phyloP scores from a whole-genome alignment of 2,888 invertebrate genomes.

The Callosobruchus maculatus region DNA sequence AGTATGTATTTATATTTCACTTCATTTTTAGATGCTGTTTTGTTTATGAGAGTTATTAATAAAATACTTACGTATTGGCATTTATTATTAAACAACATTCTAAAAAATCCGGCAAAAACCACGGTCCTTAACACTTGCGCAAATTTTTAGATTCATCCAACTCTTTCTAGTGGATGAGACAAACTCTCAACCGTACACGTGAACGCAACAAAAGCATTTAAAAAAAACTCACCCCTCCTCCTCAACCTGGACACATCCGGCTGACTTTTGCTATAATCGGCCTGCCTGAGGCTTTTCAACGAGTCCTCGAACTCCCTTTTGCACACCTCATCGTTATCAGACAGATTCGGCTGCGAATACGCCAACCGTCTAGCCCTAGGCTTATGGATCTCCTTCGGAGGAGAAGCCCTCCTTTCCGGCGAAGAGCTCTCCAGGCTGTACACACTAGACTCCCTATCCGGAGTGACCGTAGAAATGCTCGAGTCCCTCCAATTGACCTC shows the following conservation, averaged over 20 bases:
- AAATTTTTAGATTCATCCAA: no score
- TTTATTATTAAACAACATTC: no score
- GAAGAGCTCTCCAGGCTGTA: slow-evolving; percentile 40
- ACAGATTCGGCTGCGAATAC: slow-evolving; percentile 42
- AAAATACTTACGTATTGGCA: no score
- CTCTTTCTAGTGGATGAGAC: no score
- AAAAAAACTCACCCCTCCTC: slow-evolving; percentile 27
- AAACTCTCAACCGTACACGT: no score
- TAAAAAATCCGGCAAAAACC: no score
- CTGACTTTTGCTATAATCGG: slow-evolving; percentile 34
- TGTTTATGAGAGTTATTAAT: no score
- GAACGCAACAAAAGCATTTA: no score
- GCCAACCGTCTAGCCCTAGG: slow-evolving; percentile 24
- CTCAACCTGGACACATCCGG: slow-evolving; percentile 29
- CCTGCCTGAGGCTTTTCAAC: slow-evolving; percentile 24
- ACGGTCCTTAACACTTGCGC: no score
- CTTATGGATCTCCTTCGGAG: slow-evolving; percentile 22
- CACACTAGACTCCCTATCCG: slow-evolving; percentile 38
- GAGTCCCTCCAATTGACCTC: slow-evolving; percentile 78
- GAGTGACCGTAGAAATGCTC: slow-evolving; percentile 35
- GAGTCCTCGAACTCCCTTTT: slow-evolving; percentile 29
- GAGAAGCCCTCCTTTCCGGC: slow-evolving; percentile 35
- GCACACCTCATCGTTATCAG: slow-evolving; percentile 26
- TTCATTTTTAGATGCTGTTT: no score
- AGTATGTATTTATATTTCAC: no score